phyloP scores from a whole-genome alignment of 2,797 vertebrate genomes.

The Poecilia gillii region DNA sequence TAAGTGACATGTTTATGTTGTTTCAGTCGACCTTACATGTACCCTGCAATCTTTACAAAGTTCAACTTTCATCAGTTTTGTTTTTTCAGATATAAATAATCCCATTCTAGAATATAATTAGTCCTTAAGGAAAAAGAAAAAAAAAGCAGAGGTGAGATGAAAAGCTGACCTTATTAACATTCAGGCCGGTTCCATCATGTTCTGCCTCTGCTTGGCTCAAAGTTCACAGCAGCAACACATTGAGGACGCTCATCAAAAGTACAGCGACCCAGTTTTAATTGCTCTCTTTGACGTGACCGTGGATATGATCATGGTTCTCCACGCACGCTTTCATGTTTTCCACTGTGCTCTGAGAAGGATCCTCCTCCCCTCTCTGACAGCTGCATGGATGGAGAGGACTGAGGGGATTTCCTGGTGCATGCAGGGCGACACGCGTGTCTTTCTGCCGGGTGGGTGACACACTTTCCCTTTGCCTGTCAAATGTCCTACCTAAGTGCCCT shows the following conservation, averaged over 20 bases:
- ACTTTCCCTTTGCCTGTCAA: constrained; percentile 56
- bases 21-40: constrained; percentile 39
- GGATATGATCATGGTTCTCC: constrained; percentile 52
- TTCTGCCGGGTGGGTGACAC: constrained; percentile 45
- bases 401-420: constrained; percentile 65
- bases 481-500: constrained; percentile 74
- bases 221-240: constrained; percentile 53
- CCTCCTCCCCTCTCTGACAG: constrained; percentile 32
- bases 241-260: constrained; percentile 52
- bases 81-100: constrained; percentile 4
- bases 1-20: constrained; percentile 29
- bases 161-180: constrained; percentile 50
- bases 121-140: not conserved
- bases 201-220: constrained; percentile 45
- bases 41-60: constrained; percentile 48
- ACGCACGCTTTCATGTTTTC: constrained; percentile 41
- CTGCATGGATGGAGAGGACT: constrained; percentile 52
- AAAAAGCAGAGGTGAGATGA: not conserved
- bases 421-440: constrained; percentile 13
- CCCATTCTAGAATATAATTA: not conserved
- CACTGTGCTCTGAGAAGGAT: constrained; percentile 42
- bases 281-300: constrained; percentile 55
- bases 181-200: constrained; percentile 42
- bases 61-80: not conserved
- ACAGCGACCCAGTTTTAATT: constrained; percentile 53